phyloP scores from a whole-genome alignment of 53 echinoderm and acorn worm species.

The Crossaster papposus region DNA sequence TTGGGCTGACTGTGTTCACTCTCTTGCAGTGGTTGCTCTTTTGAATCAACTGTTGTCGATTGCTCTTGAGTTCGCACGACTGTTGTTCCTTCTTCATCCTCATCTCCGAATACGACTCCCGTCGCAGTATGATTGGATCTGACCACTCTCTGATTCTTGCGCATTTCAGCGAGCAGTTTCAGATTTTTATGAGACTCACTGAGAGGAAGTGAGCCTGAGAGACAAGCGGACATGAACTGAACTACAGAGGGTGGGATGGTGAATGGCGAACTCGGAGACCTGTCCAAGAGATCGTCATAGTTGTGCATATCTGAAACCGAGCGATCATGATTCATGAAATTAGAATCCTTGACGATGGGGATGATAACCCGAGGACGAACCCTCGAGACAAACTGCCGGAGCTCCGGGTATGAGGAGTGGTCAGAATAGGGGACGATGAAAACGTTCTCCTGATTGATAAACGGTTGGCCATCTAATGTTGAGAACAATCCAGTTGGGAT shows the following conservation, averaged over 20 bases:
- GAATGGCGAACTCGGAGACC: slow-evolving; percentile 11
- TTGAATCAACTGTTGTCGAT: background rate
- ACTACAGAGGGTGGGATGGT: slow-evolving; percentile 66
- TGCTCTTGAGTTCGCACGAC: background rate
- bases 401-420: slow-evolving; percentile 85
- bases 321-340: slow-evolving; percentile 6
- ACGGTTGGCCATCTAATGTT: slow-evolving; percentile 47
- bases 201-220: background rate
- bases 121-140: slow-evolving; percentile 4
- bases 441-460: slow-evolving; percentile 61
- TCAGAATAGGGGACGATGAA: slow-evolving; percentile 81
- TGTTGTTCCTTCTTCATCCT: background rate
- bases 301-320: slow-evolving; percentile 57
- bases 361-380: slow-evolving; percentile 71
- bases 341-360: slow-evolving; percentile 77
- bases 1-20: background rate
- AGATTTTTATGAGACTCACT: background rate
- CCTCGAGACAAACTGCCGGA: slow-evolving; percentile 74
- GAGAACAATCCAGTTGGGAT: slow-evolving; percentile 79
- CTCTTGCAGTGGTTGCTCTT: background rate
- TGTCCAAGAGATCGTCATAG: slow-evolving; percentile 66
- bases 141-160: background rate
- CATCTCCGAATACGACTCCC: slow-evolving; percentile 65
- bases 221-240: slow-evolving; percentile 33
- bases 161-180: background rate